A percentile compares a stretch with the other conserved stretches of the same genome.
Conservation (phyloP, 2,888 invertebrate species). For the Parapristionchus giblindavisi region DNA sequence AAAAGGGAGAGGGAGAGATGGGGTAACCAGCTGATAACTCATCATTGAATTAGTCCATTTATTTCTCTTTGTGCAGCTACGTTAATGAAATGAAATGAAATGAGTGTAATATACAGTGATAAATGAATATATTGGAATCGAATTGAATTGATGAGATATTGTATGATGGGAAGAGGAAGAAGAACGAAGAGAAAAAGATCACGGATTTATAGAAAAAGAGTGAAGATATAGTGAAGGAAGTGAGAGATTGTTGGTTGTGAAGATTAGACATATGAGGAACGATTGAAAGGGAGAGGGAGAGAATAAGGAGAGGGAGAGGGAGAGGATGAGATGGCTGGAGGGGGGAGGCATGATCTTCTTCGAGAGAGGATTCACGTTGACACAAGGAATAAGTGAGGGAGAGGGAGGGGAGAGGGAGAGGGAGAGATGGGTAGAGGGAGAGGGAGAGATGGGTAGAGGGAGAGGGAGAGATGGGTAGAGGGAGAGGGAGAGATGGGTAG, state of each 20-base stretch:
- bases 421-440: constrained; percentile 1
- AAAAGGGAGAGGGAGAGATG: constrained; percentile 6
- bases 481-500: no score
- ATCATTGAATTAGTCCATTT: constrained; percentile 7
- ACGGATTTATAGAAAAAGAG: background rate
- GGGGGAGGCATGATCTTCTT: background rate
- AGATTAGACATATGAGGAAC: background rate
- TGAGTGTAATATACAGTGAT: no score
- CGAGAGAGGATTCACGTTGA: background rate
- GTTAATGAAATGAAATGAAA: no score
- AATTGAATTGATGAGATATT: background rate
- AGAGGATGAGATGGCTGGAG: background rate
- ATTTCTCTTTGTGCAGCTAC: no score
- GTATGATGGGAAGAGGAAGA: background rate
- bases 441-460: background rate
- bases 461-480: background rate
- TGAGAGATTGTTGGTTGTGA: background rate
- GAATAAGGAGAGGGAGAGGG: constrained; percentile 8
- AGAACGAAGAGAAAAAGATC: background rate
- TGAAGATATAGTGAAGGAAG: background rate
- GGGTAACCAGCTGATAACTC: background rate
- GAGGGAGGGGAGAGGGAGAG: constrained; percentile 10
- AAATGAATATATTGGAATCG: no score
- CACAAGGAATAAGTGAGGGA: background rate
- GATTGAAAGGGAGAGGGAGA: constrained; percentile 1